Evolutionary conservation across 2,888 invertebrate species (phyloP).

Genomic region (Phragmatobia fuliginosa): DNA sequence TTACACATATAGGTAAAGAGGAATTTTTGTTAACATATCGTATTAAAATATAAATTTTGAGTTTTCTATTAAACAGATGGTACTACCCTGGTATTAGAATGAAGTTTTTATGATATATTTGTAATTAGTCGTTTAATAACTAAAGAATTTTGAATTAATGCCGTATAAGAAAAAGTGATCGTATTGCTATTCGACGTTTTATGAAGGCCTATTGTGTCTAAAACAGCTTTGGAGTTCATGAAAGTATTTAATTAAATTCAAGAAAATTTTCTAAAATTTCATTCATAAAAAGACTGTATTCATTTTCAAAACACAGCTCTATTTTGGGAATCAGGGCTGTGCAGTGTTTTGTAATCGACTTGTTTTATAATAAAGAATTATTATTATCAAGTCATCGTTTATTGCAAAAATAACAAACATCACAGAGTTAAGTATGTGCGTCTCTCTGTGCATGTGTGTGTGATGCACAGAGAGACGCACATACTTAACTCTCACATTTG

Average conservation of each 20-base stretch:
- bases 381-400: too few species aligned
- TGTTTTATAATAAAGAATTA: too few species aligned
- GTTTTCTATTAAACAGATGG: not conserved
- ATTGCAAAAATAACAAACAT: not conserved
- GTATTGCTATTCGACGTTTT: not conserved
- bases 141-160: not conserved
- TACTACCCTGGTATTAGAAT: too few species aligned
- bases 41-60: constrained; percentile 18
- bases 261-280: too few species aligned
- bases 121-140: not conserved
- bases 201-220: not conserved
- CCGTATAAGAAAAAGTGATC: not conserved
- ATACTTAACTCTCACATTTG: not conserved
- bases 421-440: too few species aligned
- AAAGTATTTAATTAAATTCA: not conserved
- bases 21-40: constrained; percentile 5
- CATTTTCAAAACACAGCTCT: too few species aligned
- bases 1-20: constrained; percentile 25
- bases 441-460: too few species aligned
- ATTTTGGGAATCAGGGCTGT: too few species aligned
- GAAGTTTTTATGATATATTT: not conserved
- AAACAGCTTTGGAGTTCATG: not conserved
- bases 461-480: not conserved
- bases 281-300: too few species aligned
- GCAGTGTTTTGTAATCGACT: too few species aligned